phyloP scores from a whole-genome alignment of 2,888 invertebrate genomes.

The Blastobasis adustella region DNA sequence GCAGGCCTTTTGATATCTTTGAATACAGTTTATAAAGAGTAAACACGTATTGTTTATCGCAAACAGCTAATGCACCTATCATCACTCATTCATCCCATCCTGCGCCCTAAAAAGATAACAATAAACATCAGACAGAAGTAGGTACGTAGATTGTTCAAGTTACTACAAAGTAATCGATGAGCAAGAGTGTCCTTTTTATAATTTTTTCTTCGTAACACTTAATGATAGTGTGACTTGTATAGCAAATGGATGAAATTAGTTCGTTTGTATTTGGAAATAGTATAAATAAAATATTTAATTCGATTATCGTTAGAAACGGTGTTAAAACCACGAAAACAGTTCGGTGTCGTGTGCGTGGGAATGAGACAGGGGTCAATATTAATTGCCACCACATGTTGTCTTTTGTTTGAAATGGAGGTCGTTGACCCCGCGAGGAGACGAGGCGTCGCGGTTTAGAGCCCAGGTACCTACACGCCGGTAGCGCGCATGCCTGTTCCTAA shows the following conservation, averaged over 20 bases:
- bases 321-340: too few relatives aligned
- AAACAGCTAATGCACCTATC: conserved; percentile 3
- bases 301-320: too few relatives aligned
- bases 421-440: conserved; percentile 56
- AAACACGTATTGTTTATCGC: conserved; percentile 3
- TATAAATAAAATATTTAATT: too few relatives aligned
- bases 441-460: conserved; percentile 50
- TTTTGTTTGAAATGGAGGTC: conserved; percentile 46
- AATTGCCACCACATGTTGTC: conserved; percentile 20
- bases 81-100: conserved; percentile 25
- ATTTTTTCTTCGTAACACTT: neutral
- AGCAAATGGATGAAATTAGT: neutral
- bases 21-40: too few relatives aligned
- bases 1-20: too few relatives aligned
- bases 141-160: conserved; percentile 18
- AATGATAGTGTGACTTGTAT: conserved; percentile 2
- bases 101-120: conserved; percentile 31
- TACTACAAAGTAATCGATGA: neutral
- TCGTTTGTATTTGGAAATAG: neutral
- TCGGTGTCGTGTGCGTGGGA: too few relatives aligned
- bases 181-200: too few relatives aligned
- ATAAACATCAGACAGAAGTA: conserved; percentile 9
- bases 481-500: conserved; percentile 69
- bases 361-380: conserved; percentile 1
- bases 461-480: conserved; percentile 47